A percentile compares a stretch with the other conserved stretches of the same genome.
Conservation (phyloP, 2,797 vertebrate genomes). For the Chloroceryle inda region DNA sequence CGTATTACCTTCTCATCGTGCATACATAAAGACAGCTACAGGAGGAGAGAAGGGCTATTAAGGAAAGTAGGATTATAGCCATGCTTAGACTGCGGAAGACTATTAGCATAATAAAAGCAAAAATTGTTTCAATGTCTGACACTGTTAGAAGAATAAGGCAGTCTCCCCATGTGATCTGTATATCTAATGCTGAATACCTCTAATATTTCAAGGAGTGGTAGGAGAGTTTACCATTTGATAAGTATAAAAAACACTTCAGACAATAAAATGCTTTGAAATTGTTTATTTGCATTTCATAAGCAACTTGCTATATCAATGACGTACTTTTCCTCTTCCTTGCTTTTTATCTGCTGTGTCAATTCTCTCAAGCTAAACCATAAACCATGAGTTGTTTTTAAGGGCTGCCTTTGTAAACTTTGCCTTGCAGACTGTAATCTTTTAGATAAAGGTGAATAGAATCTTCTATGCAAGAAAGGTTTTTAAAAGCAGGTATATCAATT, state of each 20-base stretch:
- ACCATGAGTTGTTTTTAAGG: neutral
- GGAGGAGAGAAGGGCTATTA: neutral
- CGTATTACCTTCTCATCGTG: neutral
- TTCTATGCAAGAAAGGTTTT: neutral
- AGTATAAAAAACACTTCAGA: neutral
- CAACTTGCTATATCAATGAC: neutral
- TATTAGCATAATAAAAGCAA: conserved; percentile 3
- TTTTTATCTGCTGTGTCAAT: neutral
- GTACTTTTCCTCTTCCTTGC: neutral
- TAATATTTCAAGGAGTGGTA: neutral
- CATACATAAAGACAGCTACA: neutral
- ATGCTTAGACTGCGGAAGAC: neutral
- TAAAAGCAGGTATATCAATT: neutral
- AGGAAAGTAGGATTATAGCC: neutral
- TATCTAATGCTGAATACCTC: neutral
- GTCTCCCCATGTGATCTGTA: neutral
- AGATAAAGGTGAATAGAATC: neutral
- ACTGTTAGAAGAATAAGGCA: neutral
- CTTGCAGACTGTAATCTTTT: neutral
- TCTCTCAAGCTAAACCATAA: neutral
- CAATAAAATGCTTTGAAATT: neutral
- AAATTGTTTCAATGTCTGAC: neutral
- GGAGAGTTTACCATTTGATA: neutral
- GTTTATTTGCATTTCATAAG: conserved; percentile 12
- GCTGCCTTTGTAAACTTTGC: neutral